Evolutionary conservation across 1,140 invertebrate genomes (phyloP), one percentile per base, ranked within the genome.

Genomic region (Calliphora vicina): DNA sequence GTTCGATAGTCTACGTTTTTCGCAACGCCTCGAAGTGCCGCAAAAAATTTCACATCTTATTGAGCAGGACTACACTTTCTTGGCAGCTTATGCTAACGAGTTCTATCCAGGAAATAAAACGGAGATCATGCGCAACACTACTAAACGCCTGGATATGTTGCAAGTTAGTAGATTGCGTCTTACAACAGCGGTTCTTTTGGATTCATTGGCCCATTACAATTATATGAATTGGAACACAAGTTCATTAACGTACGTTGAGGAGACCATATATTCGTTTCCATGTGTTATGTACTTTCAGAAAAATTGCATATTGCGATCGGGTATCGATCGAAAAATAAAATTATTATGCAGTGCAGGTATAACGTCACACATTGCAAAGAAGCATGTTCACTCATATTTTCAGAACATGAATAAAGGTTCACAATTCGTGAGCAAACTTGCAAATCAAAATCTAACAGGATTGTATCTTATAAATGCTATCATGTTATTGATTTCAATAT

Each of bases 21-120:
- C 82, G 0, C 20, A 25, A 71, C 72, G 67, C 6, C 61, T 82
- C 17, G 72, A 67, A 17, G 35, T 82, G 15, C 84, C 84, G 10
- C 15, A n/a, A 13, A 43, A n/a, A 0, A 76, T 83, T 9, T 5
- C 26, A 0, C 78, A 83, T 13, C 23, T 84, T 0, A 74, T 43
- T 20, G 82, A 78, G 0, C 1, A 26, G 26, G 29, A 83, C 5
- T 84, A 81, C 25, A 43, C 2, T 3, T 25, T 84, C 0, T n/a
- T 84, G 8, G 4, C 29, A 20, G 12, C 26, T 15, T 43, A 4
- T 13, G 23, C 81, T 71, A 13, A 12, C 1, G 35, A 82, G 5
- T 83, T 43, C 20, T 84, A 83, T 72, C 84, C 82, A 17, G 1
- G 6, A 15, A 83, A 84, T 78, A 23, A 74, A 76, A 84, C 84